A percentile compares a stretch with the other conserved stretches of the same genome.
Evolutionary conservation across 2,888 invertebrate genomes (phyloP).

Genomic region (Crocallis elinguaria): DNA sequence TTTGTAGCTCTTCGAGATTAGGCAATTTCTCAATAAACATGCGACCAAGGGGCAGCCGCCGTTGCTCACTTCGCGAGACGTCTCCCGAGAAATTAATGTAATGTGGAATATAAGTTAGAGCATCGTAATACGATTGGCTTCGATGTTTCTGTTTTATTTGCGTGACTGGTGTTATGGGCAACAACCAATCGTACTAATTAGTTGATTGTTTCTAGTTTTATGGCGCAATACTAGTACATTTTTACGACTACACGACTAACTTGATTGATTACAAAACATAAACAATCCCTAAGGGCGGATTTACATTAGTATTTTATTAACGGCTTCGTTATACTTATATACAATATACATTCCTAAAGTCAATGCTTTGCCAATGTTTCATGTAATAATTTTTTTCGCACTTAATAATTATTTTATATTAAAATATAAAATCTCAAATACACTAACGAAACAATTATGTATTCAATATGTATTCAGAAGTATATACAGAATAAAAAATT

Average conservation of each 20-base stretch:
- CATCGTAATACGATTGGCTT: conserved; percentile 71
- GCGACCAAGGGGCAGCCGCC: conserved; percentile 75
- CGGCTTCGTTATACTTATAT: too few species aligned
- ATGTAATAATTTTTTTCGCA: too few species aligned
- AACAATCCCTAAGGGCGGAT: conserved; percentile 13
- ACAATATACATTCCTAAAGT: too few species aligned
- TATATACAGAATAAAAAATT: too few species aligned
- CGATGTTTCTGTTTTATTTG: conserved; percentile 71
- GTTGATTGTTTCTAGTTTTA: conserved; percentile 41
- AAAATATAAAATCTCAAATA: too few species aligned
- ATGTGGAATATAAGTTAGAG: conserved; percentile 75
- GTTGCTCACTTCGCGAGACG: conserved; percentile 76
- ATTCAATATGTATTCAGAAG: too few species aligned
- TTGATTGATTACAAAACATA: conserved; percentile 27
- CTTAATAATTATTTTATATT: too few species aligned
- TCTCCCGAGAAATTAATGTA: conserved; percentile 82
- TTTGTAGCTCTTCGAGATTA: conserved; percentile 83
- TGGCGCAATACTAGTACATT: conserved; percentile 25
- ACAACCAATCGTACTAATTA: conserved; percentile 50
- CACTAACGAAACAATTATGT: too few species aligned
- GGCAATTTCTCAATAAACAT: conserved; percentile 82
- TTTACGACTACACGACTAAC: conserved; percentile 27
- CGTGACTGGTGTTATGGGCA: conserved; percentile 63
- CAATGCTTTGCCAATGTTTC: too few species aligned
- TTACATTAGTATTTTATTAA: conserved; percentile 10